These are phyloP conservation scores for Asteroscopus sphinx DNA, from an alignment of 2,888 invertebrate genomes.

Conservation along the genomic window DNA sequence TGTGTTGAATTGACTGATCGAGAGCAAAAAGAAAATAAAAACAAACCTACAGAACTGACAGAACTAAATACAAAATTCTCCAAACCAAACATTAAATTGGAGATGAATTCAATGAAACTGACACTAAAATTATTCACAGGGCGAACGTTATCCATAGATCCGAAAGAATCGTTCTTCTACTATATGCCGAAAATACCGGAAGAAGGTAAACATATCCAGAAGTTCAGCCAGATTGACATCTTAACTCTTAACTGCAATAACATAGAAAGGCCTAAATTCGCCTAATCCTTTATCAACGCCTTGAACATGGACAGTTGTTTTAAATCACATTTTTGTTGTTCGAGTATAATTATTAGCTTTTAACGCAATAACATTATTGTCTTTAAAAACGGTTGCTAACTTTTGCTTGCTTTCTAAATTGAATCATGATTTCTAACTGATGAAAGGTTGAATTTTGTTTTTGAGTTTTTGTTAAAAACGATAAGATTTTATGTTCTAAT, in stretches of 20 bases:
- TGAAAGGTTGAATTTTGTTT: neutral
- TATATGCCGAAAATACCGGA: constrained; percentile 85
- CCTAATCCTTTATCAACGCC: constrained; percentile 81
- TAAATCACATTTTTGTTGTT: constrained; percentile 72
- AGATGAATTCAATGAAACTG: constrained; percentile 53
- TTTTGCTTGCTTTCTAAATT: constrained; percentile 53
- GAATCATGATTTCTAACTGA: constrained; percentile 38
- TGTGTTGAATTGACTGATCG: neutral
- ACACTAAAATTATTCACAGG: constrained; percentile 83
- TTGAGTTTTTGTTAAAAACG: neutral
- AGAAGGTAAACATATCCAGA: constrained; percentile 83
- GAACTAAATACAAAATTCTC: constrained; percentile 25
- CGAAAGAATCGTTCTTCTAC: constrained; percentile 85
- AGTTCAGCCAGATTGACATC: constrained; percentile 79
- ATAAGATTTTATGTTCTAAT: neutral
- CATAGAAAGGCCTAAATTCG: constrained; percentile 85
- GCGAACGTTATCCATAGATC: constrained; percentile 86
- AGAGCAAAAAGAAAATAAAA: neutral
- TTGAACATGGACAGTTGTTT: constrained; percentile 68
- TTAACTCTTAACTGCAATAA: constrained; percentile 85
- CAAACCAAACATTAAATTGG: constrained; percentile 22
- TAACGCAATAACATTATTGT: constrained; percentile 55
- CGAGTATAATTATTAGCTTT: constrained; percentile 62
- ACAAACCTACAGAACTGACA: constrained; percentile 2
- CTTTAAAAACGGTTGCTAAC: constrained; percentile 45